Evolutionary conservation across 2,888 invertebrate species (phyloP).

Genomic region (Eilema griseolum): DNA sequence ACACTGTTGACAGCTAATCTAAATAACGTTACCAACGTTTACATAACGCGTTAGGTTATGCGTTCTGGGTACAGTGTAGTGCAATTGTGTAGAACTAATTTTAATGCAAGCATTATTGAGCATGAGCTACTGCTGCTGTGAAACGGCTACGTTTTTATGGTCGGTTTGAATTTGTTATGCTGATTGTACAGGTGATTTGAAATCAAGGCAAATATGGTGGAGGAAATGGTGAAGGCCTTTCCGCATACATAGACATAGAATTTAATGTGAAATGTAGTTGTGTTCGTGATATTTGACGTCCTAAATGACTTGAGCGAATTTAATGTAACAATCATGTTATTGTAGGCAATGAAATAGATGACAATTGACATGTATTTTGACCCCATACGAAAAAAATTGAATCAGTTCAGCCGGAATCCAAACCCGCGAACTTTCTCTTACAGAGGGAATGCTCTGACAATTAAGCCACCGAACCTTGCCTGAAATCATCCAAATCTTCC

Average conservation of each 20-base stretch:
- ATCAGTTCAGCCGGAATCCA: too few species aligned
- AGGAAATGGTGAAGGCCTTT: not conserved
- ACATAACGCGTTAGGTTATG: slow-evolving; percentile 11
- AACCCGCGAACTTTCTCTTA: too few species aligned
- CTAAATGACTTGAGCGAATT: not conserved
- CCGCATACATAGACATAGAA: not conserved
- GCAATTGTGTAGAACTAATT: slow-evolving; percentile 17
- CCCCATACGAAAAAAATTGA: too few species aligned
- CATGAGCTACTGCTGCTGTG: not conserved
- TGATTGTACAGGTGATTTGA: not conserved
- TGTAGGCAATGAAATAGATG: too few species aligned
- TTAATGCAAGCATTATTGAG: slow-evolving; percentile 1
- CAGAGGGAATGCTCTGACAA: too few species aligned
- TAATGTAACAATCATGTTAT: not conserved
- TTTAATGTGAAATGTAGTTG: not conserved
- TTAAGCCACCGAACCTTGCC: too few species aligned
- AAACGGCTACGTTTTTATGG: not conserved
- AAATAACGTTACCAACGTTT: not conserved
- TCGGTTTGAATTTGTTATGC: not conserved
- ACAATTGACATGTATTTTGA: too few species aligned
- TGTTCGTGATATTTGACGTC: not conserved
- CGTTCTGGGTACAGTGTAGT: not conserved
- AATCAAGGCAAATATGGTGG: not conserved
- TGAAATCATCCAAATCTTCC: too few species aligned
- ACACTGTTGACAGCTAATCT: not conserved